Evolutionary conservation across 2,113 vertebrate genomes (phyloP).

Genomic region (Drymodes brunneopygia): DNA sequence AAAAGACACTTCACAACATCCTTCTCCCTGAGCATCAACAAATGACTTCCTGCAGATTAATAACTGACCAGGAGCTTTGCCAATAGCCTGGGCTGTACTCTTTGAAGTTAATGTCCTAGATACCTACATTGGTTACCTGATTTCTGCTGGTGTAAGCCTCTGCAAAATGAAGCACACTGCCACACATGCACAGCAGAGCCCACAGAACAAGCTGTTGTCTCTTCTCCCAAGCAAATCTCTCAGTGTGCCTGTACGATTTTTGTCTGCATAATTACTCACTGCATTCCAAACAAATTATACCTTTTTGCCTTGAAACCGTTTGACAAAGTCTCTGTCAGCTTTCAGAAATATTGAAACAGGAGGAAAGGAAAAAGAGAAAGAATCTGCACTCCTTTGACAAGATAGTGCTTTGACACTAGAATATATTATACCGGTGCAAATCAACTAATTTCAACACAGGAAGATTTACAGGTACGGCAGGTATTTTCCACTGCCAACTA

Average conservation of each 20-base stretch:
- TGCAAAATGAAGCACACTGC: not conserved
- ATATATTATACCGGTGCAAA: not conserved
- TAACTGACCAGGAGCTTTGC: not conserved
- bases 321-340: not conserved
- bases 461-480: not conserved
- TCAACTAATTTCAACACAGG: not conserved
- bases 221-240: not conserved
- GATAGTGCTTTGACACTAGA: not conserved
- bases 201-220: not conserved
- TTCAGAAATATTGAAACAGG: conserved; percentile 13
- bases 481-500: not conserved
- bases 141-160: not conserved
- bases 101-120: not conserved
- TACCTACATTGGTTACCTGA: not conserved
- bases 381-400: not conserved
- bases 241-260: not conserved
- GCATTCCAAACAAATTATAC: not conserved
- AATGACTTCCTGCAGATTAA: not conserved
- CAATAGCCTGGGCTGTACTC: not conserved
- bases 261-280: not conserved
- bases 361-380: not conserved
- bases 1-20: not conserved
- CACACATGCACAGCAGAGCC: not conserved
- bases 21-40: not conserved
- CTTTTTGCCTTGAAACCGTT: not conserved